Evolutionary conservation across 2,797 vertebrate genomes (phyloP).

Genomic region (Poeciliopsis gracilis): DNA sequence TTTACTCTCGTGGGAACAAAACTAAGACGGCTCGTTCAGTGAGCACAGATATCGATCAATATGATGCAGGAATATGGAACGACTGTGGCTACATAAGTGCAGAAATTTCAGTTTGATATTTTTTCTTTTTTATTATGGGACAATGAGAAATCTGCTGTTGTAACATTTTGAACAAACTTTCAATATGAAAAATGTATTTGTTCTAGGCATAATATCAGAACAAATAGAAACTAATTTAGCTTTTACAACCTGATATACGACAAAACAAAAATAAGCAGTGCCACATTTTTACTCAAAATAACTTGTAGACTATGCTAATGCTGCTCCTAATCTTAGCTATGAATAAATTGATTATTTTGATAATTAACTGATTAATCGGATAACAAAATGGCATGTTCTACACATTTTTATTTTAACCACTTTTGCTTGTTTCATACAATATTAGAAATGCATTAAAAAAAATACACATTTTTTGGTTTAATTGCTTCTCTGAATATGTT

Average conservation of each 20-base stretch:
- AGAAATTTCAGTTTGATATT: constrained; percentile 9
- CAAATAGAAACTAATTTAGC: not conserved
- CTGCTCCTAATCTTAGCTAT: too few relatives aligned
- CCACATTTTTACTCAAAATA: not conserved
- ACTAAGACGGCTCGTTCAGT: constrained; percentile 40
- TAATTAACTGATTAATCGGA: too few relatives aligned
- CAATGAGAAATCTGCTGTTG: not conserved
- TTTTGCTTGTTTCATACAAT: too few relatives aligned
- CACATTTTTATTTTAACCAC: too few relatives aligned
- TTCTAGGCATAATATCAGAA: not conserved
- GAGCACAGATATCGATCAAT: constrained; percentile 37
- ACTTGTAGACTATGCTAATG: not conserved
- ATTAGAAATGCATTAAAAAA: too few relatives aligned
- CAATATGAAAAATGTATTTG: not conserved
- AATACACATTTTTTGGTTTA: too few relatives aligned
- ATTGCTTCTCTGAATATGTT: too few relatives aligned
- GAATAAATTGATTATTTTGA: too few relatives aligned
- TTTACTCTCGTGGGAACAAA: constrained; percentile 25
- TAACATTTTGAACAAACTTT: not conserved
- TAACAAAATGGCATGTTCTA: too few relatives aligned
- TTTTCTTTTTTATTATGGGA: constrained; percentile 9
- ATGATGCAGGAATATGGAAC: constrained; percentile 17
- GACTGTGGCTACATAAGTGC: constrained; percentile 1
- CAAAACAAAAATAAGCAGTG: not conserved
- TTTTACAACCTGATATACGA: not conserved